phyloP scores from a whole-genome alignment of 2,113 vertebrate genomes.

The Alexandromys fortis region DNA sequence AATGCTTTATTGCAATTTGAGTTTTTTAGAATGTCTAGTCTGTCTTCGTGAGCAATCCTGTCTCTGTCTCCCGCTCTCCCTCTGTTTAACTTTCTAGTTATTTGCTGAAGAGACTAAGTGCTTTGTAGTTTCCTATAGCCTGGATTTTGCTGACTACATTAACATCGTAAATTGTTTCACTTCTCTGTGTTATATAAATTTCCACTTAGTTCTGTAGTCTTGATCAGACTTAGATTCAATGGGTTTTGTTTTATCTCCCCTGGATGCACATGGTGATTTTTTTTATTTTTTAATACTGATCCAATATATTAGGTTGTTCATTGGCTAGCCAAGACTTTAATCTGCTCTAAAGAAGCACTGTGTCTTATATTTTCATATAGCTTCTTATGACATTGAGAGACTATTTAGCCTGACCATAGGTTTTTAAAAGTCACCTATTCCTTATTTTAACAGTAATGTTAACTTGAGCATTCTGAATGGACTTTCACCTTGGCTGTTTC shows the following conservation, averaged over 20 bases:
- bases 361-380: neutral
- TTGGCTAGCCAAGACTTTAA: neutral
- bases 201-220: neutral
- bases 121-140: neutral
- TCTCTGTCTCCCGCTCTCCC: neutral
- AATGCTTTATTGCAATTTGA: neutral
- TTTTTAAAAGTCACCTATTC: neutral
- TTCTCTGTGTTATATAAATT: neutral
- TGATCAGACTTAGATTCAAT: neutral
- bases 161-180: neutral
- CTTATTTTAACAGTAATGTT: neutral
- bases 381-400: neutral
- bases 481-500: neutral
- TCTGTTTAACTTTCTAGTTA: neutral
- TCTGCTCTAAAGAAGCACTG: neutral
- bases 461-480: constrained; percentile 2
- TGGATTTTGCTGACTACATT: constrained; percentile 5
- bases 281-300: neutral
- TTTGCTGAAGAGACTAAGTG: neutral
- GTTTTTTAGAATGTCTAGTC: neutral
- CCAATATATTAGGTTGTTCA: neutral
- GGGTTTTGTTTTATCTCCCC: neutral
- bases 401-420: neutral
- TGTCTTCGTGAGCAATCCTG: neutral
- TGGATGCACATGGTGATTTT: neutral